A percentile compares a stretch with the other conserved stretches of the same genome.
These are phyloP conservation scores for Microtus oregoni DNA, from an alignment of 2,113 vertebrate species.

Conservation along the genomic window DNA sequence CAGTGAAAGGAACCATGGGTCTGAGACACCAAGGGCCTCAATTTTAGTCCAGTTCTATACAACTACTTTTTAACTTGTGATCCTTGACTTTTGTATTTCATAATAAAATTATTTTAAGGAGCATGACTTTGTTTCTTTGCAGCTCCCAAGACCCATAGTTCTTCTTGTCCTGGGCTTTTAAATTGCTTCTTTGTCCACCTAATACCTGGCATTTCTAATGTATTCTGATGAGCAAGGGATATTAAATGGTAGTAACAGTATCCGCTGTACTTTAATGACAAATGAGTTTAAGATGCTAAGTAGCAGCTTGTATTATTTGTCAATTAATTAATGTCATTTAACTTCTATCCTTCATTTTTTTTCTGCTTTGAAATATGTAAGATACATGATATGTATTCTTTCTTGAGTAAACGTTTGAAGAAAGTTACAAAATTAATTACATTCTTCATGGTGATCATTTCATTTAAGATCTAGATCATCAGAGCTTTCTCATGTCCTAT, in stretches of 20 bases:
- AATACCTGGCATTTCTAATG: background rate
- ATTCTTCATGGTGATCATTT: background rate
- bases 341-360: background rate
- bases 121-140: background rate
- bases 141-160: background rate
- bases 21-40: fast-evolving
- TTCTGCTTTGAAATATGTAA: conserved; percentile 21
- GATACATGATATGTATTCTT: background rate
- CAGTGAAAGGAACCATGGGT: background rate
- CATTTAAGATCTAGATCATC: conserved; percentile 27
- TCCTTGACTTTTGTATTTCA: background rate
- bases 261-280: background rate
- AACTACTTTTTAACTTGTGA: background rate
- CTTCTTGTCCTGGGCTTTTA: background rate
- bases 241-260: background rate
- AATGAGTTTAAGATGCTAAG: background rate
- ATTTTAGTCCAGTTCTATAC: background rate
- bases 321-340: background rate
- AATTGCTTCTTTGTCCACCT: background rate
- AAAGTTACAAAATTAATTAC: background rate
- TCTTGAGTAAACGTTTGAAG: background rate
- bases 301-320: background rate
- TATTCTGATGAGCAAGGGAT: background rate
- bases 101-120: background rate
- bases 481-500: background rate